These are phyloP conservation scores for Xylota sylvarum DNA, from an alignment of 2,888 invertebrate genomes.

Conservation along the genomic window DNA sequence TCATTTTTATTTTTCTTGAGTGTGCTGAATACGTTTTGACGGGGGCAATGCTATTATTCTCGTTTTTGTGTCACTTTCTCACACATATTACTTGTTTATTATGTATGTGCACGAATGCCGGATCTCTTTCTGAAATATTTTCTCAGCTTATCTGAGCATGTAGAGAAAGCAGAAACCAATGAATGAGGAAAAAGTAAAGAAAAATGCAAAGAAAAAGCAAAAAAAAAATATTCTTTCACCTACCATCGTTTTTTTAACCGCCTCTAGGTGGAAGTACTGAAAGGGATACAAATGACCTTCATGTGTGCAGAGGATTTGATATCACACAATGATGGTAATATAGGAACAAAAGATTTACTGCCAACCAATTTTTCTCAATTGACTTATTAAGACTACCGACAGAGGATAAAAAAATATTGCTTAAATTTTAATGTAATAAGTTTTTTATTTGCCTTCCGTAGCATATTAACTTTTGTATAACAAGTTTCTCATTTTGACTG, in stretches of 20 bases:
- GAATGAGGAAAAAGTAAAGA: not conserved
- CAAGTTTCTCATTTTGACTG: too few relatives aligned
- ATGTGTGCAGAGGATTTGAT: conserved; percentile 2
- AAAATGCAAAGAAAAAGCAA: conserved; percentile 2
- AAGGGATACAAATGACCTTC: conserved; percentile 51
- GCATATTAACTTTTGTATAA: too few relatives aligned
- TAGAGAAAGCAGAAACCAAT: not conserved
- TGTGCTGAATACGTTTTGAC: conserved; percentile 11
- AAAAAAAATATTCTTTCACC: not conserved
- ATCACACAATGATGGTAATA: not conserved
- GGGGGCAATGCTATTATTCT: conserved; percentile 23
- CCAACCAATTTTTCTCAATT: not conserved
- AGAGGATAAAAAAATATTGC: not conserved
- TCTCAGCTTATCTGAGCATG: conserved; percentile 36
- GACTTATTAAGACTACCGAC: not conserved
- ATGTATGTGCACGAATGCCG: conserved; percentile 46
- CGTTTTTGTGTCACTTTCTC: conserved; percentile 29
- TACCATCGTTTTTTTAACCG: not conserved
- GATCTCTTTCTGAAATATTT: conserved; percentile 41
- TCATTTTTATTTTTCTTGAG: conserved; percentile 4
- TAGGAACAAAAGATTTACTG: not conserved
- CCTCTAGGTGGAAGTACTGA: conserved; percentile 17
- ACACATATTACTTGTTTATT: conserved; percentile 50
- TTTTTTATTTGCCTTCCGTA: not conserved
- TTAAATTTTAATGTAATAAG: not conserved